Evolutionary conservation across 2,113 vertebrate species (phyloP), one percentile per base, ranked within the genome.

Genomic region (Zeus faber): DNA sequence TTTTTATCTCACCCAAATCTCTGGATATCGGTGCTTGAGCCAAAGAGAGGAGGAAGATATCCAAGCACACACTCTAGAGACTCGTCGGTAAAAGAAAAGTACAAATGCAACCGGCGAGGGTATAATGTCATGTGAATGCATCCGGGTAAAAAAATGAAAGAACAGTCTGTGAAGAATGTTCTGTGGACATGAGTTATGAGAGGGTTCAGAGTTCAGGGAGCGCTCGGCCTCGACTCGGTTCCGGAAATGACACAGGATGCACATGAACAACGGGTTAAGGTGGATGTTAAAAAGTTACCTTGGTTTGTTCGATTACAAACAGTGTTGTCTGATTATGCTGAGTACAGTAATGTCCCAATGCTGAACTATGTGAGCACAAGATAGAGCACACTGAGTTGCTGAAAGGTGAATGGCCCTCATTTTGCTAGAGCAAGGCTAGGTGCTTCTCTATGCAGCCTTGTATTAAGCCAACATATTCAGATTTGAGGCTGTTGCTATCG

Each of bases 21-120:
- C n/a, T n/a, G n/a, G n/a, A n/a, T n/a, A n/a, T n/a, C n/a, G n/a
- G n/a, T n/a, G n/a, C n/a, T n/a, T n/a, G n/a, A n/a, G n/a, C n/a
- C n/a, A 60, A 60, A 66, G 54, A n/a, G 13, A 17, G 21, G 44
- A 58, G 45, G 48, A 45, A 6, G 6, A 17, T 63, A 66, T 63
- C 40, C 14, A 3, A 3, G 11, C 8, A 22, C 21, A 11, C 41
- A 39, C 1, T 20, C 5, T 1, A 46, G 31, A 52, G 27, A 9
- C 17, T 24, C 59, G 35, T 7, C 8, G 40, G 8, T 21, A 49
- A 33, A 33, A 1, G 17, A 35, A 23, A 49, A 62, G 55, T 47
- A 35, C 50, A 49, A 69, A 66, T 63, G 65, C 1, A 62, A 47
- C 17, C 39, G 35, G 21, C 3, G 11, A 54, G 39, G 25, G 35